Evolutionary conservation across 2,797 vertebrate genomes (phyloP), one percentile per base, ranked within the genome.

Genomic region (Crocodylus rhombifer): DNA sequence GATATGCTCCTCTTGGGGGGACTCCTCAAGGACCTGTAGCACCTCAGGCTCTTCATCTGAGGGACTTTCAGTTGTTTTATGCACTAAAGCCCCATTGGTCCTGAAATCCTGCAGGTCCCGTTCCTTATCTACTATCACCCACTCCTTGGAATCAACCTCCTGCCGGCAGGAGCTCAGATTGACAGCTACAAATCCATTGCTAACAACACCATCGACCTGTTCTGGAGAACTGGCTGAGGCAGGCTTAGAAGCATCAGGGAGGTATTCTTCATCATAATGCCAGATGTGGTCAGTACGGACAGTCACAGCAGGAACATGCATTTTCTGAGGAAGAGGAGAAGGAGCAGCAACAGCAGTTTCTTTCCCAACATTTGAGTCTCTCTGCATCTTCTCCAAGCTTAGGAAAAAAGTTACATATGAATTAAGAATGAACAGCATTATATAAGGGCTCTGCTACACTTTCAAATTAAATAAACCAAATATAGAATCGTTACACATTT

Each of bases 51-150:
- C 99, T 87, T 99, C 99, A 93, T 99, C 99, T 14, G 99, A 99
- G 17, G 99, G 99, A 95, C 98, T 99, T 95, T 98, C 98, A 91
- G 98, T 98, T 20, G 86, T 97, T 97, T 98, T 99, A 94, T 98
- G 98, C 73, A 98, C 98, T 95, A 98, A 97, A 73, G 95, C 94
- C 77, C 98, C 98, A 95, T 98, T 98, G 96, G 97, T 97, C 94
- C 97, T 98, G 95, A 98, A 98, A 96, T 98, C 98, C 82, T 97
- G 97, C 88, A 98, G 97, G 89, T 99, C 99, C 63, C 98, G 98
- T 91, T 99, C 98, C 79, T 98, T 98, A 96, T 99, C 99, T 96
- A 99, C 98, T 97, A 99, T 98, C 80, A 99, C 99, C 99, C 99
- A 99, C 93, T 99, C 99, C 91, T 98, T 98, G 73, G 99, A 99